phyloP scores from a whole-genome alignment of 2,888 invertebrate species.

The Aphelenchoides bicaudatus region DNA sequence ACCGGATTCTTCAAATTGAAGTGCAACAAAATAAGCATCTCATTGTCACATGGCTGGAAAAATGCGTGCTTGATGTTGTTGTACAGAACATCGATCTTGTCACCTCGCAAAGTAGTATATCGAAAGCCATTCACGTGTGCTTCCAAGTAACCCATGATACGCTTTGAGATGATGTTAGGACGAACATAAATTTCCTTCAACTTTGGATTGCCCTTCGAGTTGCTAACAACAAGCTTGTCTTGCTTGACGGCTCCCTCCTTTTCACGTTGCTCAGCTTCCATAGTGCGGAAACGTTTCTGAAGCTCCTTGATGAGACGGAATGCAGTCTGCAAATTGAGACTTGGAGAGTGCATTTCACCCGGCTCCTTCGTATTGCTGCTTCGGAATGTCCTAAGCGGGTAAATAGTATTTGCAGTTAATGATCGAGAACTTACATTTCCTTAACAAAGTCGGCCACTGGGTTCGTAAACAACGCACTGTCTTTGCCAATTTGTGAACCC shows the following conservation, averaged over 20 bases:
- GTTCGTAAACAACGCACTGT: constrained; percentile 83
- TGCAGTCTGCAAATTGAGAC: constrained; percentile 89
- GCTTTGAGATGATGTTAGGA: constrained; percentile 87
- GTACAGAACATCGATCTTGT: constrained; percentile 97
- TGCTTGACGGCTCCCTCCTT: constrained; percentile 97
- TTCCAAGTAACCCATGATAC: constrained; percentile 72
- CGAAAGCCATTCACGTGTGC: constrained; percentile 85
- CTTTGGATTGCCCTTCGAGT: constrained; percentile 85
- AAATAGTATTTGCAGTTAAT: constrained; percentile 8
- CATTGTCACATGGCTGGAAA: constrained; percentile 85
- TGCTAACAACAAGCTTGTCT: constrained; percentile 85
- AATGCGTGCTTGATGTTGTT: constrained; percentile 99
- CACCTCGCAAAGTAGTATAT: constrained; percentile 96
- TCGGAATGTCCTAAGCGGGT: constrained; percentile 74
- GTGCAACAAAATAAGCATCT: constrained; percentile 98
- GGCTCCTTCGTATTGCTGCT: constrained; percentile 96
- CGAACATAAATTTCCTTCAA: constrained; percentile 75
- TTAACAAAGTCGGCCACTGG: constrained; percentile 95
- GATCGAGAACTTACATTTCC: constrained; percentile 70
- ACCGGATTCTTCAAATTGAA: constrained; percentile 98
- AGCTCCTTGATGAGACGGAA: constrained; percentile 97
- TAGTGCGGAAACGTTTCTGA: constrained; percentile 94
- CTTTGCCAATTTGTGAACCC: constrained; percentile 85
- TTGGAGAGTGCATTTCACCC: constrained; percentile 87
- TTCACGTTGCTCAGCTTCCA: constrained; percentile 96